phyloP scores from a whole-genome alignment of 64 coral and sea anemone genomes.

The Acropora tenuis region DNA sequence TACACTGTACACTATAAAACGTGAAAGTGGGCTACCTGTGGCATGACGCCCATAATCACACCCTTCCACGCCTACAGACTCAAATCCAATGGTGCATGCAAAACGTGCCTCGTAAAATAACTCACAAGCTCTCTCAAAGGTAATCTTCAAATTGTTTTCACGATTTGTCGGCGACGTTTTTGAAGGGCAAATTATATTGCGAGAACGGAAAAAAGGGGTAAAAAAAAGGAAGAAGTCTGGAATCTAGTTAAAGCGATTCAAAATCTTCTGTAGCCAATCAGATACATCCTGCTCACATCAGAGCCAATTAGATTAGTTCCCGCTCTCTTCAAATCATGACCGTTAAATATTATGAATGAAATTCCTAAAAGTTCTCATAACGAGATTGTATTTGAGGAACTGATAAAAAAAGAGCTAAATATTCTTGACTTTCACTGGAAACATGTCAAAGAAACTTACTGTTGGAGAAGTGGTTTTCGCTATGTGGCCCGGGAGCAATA shows the following conservation, averaged over 20 bases:
- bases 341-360: constrained; percentile 12
- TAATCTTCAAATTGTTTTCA: no score
- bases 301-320: constrained; percentile 24
- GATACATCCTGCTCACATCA: background rate
- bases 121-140: no score
- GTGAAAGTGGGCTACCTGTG: background rate
- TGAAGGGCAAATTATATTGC: no score
- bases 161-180: no score
- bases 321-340: background rate
- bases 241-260: background rate
- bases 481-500: constrained; percentile 34
- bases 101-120: no score
- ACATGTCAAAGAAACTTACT: background rate
- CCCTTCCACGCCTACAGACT: no score
- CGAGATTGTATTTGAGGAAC: background rate
- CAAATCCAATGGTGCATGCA: no score
- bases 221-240: background rate
- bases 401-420: background rate
- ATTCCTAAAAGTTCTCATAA: background rate
- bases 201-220: no score
- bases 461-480: constrained; percentile 36
- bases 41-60: background rate
- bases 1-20: background rate
- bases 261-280: constrained; percentile 12
- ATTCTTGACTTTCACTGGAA: background rate